A percentile compares a stretch with the other conserved stretches of the same genome.
Evolutionary conservation across 1,140 invertebrate species (phyloP).

Genomic region (Bactericera cockerelli): DNA sequence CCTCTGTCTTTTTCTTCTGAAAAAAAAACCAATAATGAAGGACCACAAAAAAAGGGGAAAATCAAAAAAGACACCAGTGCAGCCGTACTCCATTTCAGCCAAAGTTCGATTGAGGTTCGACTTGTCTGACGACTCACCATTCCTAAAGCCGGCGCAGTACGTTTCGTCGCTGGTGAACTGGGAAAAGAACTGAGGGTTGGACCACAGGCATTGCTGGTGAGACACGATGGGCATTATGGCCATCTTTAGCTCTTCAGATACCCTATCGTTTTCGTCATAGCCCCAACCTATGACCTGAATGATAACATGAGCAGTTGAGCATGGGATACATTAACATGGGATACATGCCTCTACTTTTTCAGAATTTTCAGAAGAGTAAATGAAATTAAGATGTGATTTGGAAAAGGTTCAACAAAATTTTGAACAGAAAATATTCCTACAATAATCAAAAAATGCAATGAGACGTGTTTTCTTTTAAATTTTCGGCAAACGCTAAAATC

Average conservation of each 20-base stretch:
- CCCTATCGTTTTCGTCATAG: conserved; percentile 29
- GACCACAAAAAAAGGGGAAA: too few relatives aligned
- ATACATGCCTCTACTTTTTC: too few relatives aligned
- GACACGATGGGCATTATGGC: conserved; percentile 33
- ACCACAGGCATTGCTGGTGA: conserved; percentile 31
- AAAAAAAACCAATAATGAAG: too few relatives aligned
- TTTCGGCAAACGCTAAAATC: too few relatives aligned
- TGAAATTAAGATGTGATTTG: not conserved
- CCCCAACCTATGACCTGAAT: conserved; percentile 32
- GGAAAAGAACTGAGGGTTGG: conserved; percentile 32
- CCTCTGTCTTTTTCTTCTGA: too few relatives aligned
- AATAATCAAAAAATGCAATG: too few relatives aligned
- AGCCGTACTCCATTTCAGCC: too few relatives aligned
- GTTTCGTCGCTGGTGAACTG: conserved; percentile 31
- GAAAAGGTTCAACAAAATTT: conserved; percentile 4
- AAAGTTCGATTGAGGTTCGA: too few relatives aligned
- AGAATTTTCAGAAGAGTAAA: not conserved
- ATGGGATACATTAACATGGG: too few relatives aligned
- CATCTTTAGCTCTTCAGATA: conserved; percentile 30
- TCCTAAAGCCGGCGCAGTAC: conserved; percentile 33
- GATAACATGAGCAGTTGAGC: conserved; percentile 12
- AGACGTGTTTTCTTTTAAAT: too few relatives aligned
- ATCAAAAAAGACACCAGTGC: too few relatives aligned
- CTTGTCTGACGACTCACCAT: conserved; percentile 21
- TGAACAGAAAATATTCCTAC: too few relatives aligned